phyloP scores from a whole-genome alignment of 2,113 vertebrate genomes.

The Capreolus pygargus region DNA sequence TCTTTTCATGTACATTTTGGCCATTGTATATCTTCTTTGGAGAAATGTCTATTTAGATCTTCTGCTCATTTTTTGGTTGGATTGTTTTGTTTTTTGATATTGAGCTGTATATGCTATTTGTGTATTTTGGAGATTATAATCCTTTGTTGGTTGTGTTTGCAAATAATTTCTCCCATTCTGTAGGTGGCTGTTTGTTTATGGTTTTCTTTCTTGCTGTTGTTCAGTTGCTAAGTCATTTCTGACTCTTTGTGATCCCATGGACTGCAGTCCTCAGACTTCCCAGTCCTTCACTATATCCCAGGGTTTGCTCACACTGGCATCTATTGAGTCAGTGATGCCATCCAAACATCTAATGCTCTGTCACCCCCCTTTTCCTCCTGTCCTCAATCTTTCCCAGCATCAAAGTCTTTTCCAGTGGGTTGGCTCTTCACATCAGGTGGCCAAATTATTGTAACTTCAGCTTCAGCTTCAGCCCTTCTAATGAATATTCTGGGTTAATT shows the following conservation, averaged over 20 bases:
- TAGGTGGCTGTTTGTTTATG: neutral
- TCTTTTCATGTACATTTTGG: neutral
- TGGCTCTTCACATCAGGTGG: neutral
- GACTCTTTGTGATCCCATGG: neutral
- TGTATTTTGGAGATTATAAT: neutral
- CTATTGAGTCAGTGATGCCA: neutral
- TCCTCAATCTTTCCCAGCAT: neutral
- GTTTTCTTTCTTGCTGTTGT: neutral
- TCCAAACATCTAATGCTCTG: neutral
- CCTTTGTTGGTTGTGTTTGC: neutral
- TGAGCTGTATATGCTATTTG: neutral
- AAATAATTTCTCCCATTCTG: neutral
- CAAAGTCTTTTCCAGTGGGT: neutral
- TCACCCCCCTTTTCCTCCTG: neutral
- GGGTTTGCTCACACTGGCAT: neutral
- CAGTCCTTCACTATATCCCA: neutral
- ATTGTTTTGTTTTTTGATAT: neutral
- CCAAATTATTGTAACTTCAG: neutral
- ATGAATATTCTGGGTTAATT: neutral
- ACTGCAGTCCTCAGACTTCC: neutral
- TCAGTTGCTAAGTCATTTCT: neutral
- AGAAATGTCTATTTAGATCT: neutral
- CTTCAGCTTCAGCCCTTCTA: neutral
- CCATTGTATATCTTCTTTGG: neutral
- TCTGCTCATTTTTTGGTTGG: neutral